A percentile compares a stretch with the other conserved stretches of the same genome.
Evolutionary conservation across 2,113 vertebrate species (phyloP).

Genomic region (Tychaedon coryphoeus): DNA sequence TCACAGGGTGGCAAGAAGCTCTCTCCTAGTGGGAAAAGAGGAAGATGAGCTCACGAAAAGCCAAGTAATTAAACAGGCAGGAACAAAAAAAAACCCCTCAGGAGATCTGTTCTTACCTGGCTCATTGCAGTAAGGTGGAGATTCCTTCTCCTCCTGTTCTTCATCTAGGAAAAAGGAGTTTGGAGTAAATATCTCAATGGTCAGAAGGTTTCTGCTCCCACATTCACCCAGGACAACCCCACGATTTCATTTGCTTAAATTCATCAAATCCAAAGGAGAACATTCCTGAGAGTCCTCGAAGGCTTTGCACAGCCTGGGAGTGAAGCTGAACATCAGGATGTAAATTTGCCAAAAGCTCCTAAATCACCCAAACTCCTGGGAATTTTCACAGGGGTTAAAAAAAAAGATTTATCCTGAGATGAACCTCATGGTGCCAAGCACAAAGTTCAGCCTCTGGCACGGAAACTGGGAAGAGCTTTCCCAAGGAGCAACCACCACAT

Average conservation of each 20-base stretch:
- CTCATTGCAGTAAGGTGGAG: background rate
- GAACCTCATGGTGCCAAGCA: background rate
- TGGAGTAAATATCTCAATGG: background rate
- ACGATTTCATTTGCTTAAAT: background rate
- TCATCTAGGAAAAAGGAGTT: background rate
- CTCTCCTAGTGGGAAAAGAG: slow-evolving; percentile 8
- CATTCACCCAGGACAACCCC: background rate
- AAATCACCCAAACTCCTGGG: background rate
- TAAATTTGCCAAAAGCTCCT: background rate
- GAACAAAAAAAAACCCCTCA: background rate
- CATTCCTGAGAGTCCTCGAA: too few species aligned
- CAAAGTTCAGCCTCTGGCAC: rapidly evolving
- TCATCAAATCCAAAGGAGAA: background rate
- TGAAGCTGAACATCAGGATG: background rate
- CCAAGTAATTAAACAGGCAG: background rate
- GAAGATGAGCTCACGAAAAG: background rate
- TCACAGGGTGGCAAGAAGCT: slow-evolving; percentile 18
- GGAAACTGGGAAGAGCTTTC: background rate
- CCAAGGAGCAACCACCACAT: background rate
- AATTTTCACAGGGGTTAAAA: background rate
- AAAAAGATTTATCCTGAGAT: background rate
- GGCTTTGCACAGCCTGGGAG: background rate
- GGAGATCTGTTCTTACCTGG: slow-evolving; percentile 19
- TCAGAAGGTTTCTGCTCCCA: background rate
- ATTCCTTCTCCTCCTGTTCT: slow-evolving; percentile 4